Evolutionary conservation across 1,140 invertebrate genomes (phyloP), one percentile per base, ranked within the genome.

Genomic region (Doryteuthis pealeii): DNA sequence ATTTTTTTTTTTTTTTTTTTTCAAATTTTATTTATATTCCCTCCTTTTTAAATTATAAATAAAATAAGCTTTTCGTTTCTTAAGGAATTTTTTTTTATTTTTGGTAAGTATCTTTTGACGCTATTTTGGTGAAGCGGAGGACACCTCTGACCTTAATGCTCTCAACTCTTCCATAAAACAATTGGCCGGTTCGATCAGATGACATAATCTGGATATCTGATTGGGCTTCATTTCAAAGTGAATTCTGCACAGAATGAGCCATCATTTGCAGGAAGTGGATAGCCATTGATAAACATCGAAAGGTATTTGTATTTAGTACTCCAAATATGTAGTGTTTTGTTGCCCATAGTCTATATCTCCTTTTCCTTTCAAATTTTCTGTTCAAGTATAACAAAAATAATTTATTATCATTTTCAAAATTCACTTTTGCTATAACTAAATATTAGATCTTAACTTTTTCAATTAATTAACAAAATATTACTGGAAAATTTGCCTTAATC

Each of bases 251-350:
- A 62, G 54, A 62, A 62, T 28, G 18, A 62, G 54, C 10, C 54
- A 62, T 62, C 54, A 62, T 62, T 62, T 62, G 54, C 54, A 62
- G 54, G 54, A 62, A 62, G 54, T 62, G 54, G 54, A 62, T 62
- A n/a, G 54, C 54, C 54, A 62, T 62, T 62, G 54, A 62, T 62
- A n/a, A 15, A n/a, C 54, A 62, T 12, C 54, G 54, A 62, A 62
- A 62, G 54, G 54, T 62, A 62, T 62, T 62, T 62, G 54, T 62
- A 62, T 62, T 62, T 22, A 62, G 54, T 62, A 22, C 54, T 62
- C 54, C 54, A 62, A 28, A n/a, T 62, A 62, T 62, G 26, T 22
- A 62, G 26, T 62, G 22, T 62, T 62, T 18, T 62, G 10, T 8
- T 62, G 18, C 12, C 10, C n/a, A n/a, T n/a, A n/a, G n/a, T n/a